Evolutionary conservation across 2,797 vertebrate genomes (phyloP), one percentile per base, ranked within the genome.

Genomic region (Lithobates sylvaticus): DNA sequence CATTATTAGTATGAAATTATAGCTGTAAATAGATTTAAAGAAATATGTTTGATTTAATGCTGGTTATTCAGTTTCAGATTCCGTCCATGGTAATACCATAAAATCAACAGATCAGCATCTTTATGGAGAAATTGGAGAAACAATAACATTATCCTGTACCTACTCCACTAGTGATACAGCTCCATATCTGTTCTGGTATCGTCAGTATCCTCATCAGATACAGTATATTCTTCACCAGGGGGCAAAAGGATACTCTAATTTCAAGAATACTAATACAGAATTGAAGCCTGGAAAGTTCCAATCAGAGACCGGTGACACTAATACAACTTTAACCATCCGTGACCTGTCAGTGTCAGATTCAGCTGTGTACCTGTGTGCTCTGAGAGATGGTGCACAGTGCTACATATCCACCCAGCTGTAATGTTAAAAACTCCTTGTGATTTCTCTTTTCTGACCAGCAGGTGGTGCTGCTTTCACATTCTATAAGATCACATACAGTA

Each of bases 161-260:
- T 84, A 84, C 15, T 34, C 54, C 75, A 64, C 39, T 26, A 70
- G 32, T 6, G 12, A 5, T 36, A 10, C 7, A 15, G 3, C 44
- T 47, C n/a, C 16, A 16, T 70, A 84, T n/a, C 21, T 84, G 3
- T 39, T 27, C 29, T 84, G 82, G 82, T 84, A 84, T 42, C 74
- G 73, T 8, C 82, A 84, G 16, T 69, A 84, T 58, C 29, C 73
- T n/a, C 21, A 75, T 65, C 34, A 32, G 27, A 47, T 67, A 54
- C 75, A 84, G 67, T 77, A 78, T 61, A 50, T 84, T 8, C 67
- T 84, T n/a, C 15, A 3, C 50, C 29, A 36, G 8, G 83, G 83
- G 26, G 83, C 36, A 12, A 72, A 65, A 8, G 29, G 50, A 3
- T 73, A 78, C 15, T 18, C 26, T 13, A 23, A 8, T 36, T 26